Percentiles rank a stretch among this genome's conserved stretches.
phyloP scores from a whole-genome alignment of 2,113 vertebrate genomes.

The Lepidiolamprologus cunningtoni region DNA sequence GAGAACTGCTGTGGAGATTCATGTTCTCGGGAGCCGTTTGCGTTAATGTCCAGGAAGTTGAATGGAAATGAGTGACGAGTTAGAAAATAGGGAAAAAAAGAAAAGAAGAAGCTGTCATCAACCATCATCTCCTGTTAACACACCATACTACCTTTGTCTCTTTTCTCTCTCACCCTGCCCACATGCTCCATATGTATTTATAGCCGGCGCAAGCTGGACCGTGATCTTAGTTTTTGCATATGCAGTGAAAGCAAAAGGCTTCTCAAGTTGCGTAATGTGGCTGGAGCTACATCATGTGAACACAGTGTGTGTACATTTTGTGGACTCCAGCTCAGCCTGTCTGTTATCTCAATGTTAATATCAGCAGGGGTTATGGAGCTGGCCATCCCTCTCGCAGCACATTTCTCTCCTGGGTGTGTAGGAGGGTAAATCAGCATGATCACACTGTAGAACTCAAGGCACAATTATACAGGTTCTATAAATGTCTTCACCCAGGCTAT shows the following conservation, averaged over 20 bases:
- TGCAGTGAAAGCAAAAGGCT: conserved; percentile 1
- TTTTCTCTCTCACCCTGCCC: conserved; percentile 16
- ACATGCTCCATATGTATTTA: conserved; percentile 46
- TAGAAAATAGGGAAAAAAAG: neutral
- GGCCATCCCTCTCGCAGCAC: neutral
- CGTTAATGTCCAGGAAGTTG: neutral
- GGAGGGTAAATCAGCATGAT: conserved; percentile 35
- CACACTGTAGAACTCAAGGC: neutral
- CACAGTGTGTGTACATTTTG: neutral
- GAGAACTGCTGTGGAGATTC: neutral
- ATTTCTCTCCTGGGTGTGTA: neutral
- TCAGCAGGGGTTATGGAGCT: neutral
- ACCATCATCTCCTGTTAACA: neutral
- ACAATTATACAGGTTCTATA: conserved; percentile 38
- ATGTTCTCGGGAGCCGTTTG: neutral
- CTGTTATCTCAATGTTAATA: neutral
- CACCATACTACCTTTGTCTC: neutral
- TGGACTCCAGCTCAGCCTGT: neutral
- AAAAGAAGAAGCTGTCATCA: neutral
- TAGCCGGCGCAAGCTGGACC: conserved; percentile 23
- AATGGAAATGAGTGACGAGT: neutral
- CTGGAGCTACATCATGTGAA: neutral
- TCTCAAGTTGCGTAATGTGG: neutral
- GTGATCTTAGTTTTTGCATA: neutral
- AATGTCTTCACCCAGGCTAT: conserved; percentile 6